These are phyloP conservation scores for Rhinophrynus dorsalis DNA, from an alignment of 2,797 vertebrate species.

Conservation along the genomic window DNA sequence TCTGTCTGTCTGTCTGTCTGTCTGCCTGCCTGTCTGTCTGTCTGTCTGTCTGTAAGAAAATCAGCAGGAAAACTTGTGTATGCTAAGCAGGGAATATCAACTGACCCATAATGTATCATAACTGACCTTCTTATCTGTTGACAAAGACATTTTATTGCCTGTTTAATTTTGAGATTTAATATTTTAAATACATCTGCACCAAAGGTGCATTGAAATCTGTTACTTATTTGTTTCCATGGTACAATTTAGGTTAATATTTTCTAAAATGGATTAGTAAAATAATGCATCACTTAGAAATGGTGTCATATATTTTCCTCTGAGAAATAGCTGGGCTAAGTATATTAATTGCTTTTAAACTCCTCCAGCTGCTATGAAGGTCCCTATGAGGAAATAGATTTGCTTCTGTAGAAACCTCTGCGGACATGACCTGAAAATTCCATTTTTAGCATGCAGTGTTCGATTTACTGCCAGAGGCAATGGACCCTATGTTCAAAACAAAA, in stretches of 20 bases:
- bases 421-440: constrained; percentile 24
- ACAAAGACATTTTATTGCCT: constrained; percentile 27
- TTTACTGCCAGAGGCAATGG: constrained; percentile 16
- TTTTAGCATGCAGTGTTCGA: constrained; percentile 23
- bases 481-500: too few relatives aligned
- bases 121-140: constrained; percentile 23
- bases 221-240: not conserved
- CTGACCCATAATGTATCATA: constrained; percentile 9
- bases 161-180: not conserved
- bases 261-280: constrained; percentile 17
- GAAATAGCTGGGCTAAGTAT: constrained; percentile 30
- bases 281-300: constrained; percentile 25
- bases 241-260: not conserved
- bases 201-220: not conserved
- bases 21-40: too few relatives aligned
- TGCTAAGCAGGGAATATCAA: constrained; percentile 13
- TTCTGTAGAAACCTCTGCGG: constrained; percentile 40
- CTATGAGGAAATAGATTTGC: constrained; percentile 30
- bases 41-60: too few relatives aligned
- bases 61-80: not conserved
- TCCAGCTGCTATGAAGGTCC: constrained; percentile 33
- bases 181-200: not conserved
- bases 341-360: constrained; percentile 47
- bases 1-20: too few relatives aligned
- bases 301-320: constrained; percentile 43